Evolutionary conservation across 2,888 invertebrate species (phyloP).

Genomic region (Lycocerus yunnanus): DNA sequence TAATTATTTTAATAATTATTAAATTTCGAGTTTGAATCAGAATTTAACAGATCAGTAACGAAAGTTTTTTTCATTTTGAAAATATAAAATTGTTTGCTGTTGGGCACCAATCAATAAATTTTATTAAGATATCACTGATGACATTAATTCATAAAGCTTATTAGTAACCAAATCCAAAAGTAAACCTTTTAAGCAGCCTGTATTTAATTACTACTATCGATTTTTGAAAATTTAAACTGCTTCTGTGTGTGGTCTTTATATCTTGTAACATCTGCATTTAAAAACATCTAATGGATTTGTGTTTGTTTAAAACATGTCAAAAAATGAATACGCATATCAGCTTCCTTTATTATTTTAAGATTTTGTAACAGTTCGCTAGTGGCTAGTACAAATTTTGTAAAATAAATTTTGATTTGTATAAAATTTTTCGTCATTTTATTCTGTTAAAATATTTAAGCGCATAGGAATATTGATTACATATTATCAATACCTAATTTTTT

Average conservation of each 20-base stretch:
- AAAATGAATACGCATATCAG: constrained; percentile 22
- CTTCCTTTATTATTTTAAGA: constrained; percentile 1
- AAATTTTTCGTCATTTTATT: no score
- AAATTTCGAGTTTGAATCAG: no score
- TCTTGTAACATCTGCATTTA: constrained; percentile 32
- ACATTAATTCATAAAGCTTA: background rate
- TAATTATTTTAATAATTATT: no score
- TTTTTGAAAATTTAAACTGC: background rate
- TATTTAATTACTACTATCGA: background rate
- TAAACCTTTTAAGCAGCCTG: background rate
- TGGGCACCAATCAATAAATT: background rate
- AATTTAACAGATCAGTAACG: no score
- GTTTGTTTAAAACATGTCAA: constrained; percentile 39
- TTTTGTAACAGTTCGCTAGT: background rate
- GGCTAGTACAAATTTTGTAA: background rate
- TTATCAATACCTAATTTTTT: no score
- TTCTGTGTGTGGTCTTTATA: constrained; percentile 32
- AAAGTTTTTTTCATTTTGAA: no score
- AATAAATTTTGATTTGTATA: background rate
- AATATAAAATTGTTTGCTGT: no score
- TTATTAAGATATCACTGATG: background rate
- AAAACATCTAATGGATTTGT: constrained; percentile 42
- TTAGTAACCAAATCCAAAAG: background rate
- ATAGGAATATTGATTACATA: no score
- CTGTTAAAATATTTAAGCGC: no score